phyloP scores from a whole-genome alignment of 2,797 vertebrate genomes.

The Enteromius radiatus region DNA sequence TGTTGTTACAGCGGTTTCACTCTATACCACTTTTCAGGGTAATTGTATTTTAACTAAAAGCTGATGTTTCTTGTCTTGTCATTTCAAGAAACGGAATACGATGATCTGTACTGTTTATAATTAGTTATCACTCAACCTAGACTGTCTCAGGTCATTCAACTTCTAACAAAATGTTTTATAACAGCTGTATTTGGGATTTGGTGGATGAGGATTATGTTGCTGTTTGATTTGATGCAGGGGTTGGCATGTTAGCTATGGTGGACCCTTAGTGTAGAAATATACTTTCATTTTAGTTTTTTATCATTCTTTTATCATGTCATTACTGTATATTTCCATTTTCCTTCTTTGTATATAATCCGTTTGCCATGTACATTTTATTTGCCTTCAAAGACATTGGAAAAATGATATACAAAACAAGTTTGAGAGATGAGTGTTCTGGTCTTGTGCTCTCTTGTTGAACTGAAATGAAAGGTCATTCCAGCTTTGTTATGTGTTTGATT shows the following conservation, averaged over 20 bases:
- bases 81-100: conserved; percentile 48
- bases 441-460: conserved; percentile 69
- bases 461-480: conserved; percentile 80
- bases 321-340: conserved; percentile 56
- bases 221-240: conserved; percentile 50
- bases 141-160: conserved; percentile 66
- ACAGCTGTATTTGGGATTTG: conserved; percentile 46
- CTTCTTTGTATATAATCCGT: conserved; percentile 72
- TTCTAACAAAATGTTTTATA: conserved; percentile 54
- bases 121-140: conserved; percentile 52
- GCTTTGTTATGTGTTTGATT: conserved; percentile 85
- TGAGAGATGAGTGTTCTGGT: conserved; percentile 72
- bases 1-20: conserved; percentile 49
- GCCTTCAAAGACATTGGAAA: conserved; percentile 66
- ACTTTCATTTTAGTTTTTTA: conserved; percentile 45
- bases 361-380: conserved; percentile 71
- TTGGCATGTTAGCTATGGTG: conserved; percentile 52
- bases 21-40: conserved; percentile 62
- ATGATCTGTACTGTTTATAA: conserved; percentile 58
- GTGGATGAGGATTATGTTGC: conserved; percentile 42
- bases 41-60: conserved; percentile 60
- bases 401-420: conserved; percentile 68
- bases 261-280: conserved; percentile 42
- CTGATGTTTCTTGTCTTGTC: conserved; percentile 53
- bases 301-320: conserved; percentile 60